Evolutionary conservation across 2,113 vertebrate genomes (phyloP), one percentile per base, ranked within the genome.

Genomic region (Anthoscopus minutus): DNA sequence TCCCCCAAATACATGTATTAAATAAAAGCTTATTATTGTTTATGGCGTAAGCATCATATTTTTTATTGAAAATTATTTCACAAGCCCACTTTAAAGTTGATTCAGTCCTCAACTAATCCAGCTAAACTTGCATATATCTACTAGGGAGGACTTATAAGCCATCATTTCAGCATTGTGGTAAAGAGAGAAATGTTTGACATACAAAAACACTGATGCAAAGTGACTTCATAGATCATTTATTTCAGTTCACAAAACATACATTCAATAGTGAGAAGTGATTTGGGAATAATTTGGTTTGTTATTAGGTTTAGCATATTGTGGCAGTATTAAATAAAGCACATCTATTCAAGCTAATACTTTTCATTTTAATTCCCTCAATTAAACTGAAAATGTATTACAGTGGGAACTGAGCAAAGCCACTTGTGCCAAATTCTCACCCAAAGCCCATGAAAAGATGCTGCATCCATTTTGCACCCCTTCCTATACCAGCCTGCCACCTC

Each of bases 201-300:
- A 35, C 51, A 92, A 93, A 94, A 95, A 78, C 60, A 86, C 60
- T 48, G 51, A 81, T 78, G 88, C 51, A 64, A 86, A 94, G 67
- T 56, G 65, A 67, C 76, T 88, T 91, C 57, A 48, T 9, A 48
- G n/a, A 50, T 76, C 79, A 86, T 79, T 89, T 28, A 53, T 67
- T 80, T 78, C 82, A 57, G 42, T 27, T 88, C 54, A 54, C 82
- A 81, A 93, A 92, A 84, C n/a, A 42, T 44, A 61, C 60, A 61
- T 76, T 92, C 65, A 42, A 6, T 23, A 72, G 47, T 48, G 62
- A 87, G 58, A 93, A 87, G 38, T 30, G 27, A 79, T 62, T 91
- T 67, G 35, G 37, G 70, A 96, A 93, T 51, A 60, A 92, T 82
- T 91, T 80, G 8, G 12, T 82, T 94, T 84, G 66, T 79, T 93